Evolutionary conservation across 1,140 invertebrate genomes (phyloP).

Genomic region (Zaprionus nigranus): DNA sequence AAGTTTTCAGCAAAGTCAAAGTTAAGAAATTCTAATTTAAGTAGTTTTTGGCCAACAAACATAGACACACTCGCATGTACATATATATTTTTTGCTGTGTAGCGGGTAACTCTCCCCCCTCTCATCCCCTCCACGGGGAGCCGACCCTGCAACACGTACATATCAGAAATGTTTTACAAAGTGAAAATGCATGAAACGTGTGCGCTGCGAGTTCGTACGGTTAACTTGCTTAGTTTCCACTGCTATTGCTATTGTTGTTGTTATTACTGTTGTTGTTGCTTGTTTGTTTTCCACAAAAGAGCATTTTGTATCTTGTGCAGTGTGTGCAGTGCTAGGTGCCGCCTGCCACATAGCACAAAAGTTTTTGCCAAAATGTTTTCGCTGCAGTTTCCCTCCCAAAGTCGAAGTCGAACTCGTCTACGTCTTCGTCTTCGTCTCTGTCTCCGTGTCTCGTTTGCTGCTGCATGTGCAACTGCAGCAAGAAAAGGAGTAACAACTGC

Average conservation of each 20-base stretch:
- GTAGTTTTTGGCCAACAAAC: conserved; percentile 3
- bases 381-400: conserved; percentile 41
- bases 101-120: not conserved
- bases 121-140: too few species aligned
- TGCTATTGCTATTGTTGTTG: conserved; percentile 21
- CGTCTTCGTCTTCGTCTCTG: not conserved
- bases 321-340: conserved; percentile 43
- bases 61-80: not conserved
- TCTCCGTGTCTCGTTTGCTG: conserved; percentile 7
- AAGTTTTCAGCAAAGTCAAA: not conserved
- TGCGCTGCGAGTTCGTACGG: conserved; percentile 43
- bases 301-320: conserved; percentile 66
- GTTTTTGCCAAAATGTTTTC: conserved; percentile 51
- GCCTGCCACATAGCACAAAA: conserved; percentile 65
- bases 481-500: conserved; percentile 43
- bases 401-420: conserved; percentile 32
- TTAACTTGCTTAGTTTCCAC: conserved; percentile 64
- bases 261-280: conserved; percentile 25
- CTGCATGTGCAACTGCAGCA: conserved; percentile 4
- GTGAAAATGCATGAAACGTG: conserved; percentile 80
- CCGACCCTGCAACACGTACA: conserved; percentile 55
- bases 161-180: conserved; percentile 81
- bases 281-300: conserved; percentile 64
- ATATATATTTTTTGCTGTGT: not conserved
- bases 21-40: conserved; percentile 11